Conservation (phyloP, 2,888 invertebrate genomes). For the Suillia variegata region DNA sequence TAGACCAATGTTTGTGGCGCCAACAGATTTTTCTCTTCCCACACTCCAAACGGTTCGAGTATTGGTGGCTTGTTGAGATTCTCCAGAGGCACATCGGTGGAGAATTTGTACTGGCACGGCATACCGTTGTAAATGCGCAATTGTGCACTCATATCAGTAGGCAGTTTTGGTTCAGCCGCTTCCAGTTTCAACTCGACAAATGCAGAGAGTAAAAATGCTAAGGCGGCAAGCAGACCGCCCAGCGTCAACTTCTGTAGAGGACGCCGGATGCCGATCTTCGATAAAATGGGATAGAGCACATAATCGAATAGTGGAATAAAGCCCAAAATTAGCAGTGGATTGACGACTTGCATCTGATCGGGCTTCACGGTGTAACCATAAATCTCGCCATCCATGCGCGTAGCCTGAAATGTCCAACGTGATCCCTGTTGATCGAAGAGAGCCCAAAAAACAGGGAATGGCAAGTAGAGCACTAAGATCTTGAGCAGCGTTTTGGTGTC, state of each 20-base stretch:
- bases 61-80: conserved; percentile 9
- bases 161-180: conserved; percentile 67
- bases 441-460: conserved; percentile 97
- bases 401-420: conserved; percentile 91
- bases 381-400: conserved; percentile 79
- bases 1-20: conserved; percentile 45
- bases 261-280: conserved; percentile 45
- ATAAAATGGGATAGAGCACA: conserved; percentile 57
- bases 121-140: conserved; percentile 74
- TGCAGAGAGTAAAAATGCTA: conserved; percentile 84
- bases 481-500: conserved; percentile 79
- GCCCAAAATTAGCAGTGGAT: conserved; percentile 81
- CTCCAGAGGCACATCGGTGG: conserved; percentile 28
- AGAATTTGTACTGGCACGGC: conserved; percentile 64
- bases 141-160: conserved; percentile 67
- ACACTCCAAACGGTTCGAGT: conserved; percentile 56
- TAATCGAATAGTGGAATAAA: conserved; percentile 87
- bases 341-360: conserved; percentile 95
- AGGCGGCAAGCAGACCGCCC: conserved; percentile 83
- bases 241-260: conserved; percentile 64
- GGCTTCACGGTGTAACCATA: conserved; percentile 70
- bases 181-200: conserved; percentile 77
- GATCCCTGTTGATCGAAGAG: conserved; percentile 95
- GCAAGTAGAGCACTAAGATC: conserved; percentile 82
- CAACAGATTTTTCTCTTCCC: conserved; percentile 61